These are phyloP conservation scores for Drosophila lini DNA, from an alignment of 1,140 invertebrate species.

Conservation along the genomic window DNA sequence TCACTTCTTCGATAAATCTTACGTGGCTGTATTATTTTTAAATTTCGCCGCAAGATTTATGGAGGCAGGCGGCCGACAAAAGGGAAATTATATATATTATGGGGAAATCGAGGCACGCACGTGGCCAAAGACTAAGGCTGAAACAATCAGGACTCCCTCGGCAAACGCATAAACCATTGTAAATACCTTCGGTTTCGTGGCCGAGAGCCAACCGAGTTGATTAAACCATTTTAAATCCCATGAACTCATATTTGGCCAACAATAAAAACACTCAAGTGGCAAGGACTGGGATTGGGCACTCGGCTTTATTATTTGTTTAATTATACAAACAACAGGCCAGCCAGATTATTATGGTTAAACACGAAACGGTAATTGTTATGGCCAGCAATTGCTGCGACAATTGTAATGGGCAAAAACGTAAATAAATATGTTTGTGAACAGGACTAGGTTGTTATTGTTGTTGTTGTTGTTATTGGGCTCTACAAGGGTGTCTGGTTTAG, in stretches of 20 bases:
- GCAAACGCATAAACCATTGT: constrained; percentile 43
- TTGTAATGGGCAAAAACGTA: constrained; percentile 44
- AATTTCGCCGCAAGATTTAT: constrained; percentile 51
- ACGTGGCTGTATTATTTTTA: constrained; percentile 53
- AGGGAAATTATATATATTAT: constrained; percentile 29
- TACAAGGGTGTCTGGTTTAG: constrained; percentile 20
- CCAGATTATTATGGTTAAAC: constrained; percentile 82
- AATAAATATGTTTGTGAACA: constrained; percentile 19
- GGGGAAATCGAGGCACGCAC: constrained; percentile 43
- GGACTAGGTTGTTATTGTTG: not conserved
- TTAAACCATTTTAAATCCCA: constrained; percentile 78
- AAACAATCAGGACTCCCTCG: constrained; percentile 26
- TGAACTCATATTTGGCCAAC: constrained; percentile 56
- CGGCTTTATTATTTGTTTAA: constrained; percentile 77
- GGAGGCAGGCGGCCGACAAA: constrained; percentile 6
- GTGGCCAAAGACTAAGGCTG: constrained; percentile 25
- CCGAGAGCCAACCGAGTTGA: constrained; percentile 36
- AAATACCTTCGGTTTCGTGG: constrained; percentile 53
- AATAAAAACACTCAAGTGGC: constrained; percentile 63
- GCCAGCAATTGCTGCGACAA: constrained; percentile 75
- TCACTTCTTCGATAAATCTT: constrained; percentile 51
- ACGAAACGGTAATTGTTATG: constrained; percentile 80
- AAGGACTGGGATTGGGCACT: constrained; percentile 25
- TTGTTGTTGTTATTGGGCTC: not conserved
- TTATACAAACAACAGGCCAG: constrained; percentile 73